Evolutionary conservation across 2,888 invertebrate genomes (phyloP), one percentile per base, ranked within the genome.

Genomic region (Troides helena): DNA sequence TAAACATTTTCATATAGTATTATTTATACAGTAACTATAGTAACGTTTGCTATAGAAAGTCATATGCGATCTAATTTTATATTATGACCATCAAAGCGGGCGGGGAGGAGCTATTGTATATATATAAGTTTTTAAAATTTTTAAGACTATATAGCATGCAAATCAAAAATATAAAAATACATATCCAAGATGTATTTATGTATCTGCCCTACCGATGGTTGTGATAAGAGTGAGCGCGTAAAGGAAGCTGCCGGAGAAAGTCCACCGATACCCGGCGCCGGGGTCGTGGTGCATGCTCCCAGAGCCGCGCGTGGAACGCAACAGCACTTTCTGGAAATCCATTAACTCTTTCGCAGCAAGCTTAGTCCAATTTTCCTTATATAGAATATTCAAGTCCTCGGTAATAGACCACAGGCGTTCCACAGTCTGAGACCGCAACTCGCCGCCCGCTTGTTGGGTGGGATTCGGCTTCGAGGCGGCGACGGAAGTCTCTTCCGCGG

Each of bases 201-300:
- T 30, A 30, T 30, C 30, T 30, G 30, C 30, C 96, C 95, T 88
- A 98, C 98, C 98, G 78, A 98, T 98, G 57, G 98, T 98, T 12
- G 98, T 98, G 82, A 98, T 98, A 75, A 99, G 95, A 23, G 98
- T 98, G 77, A 98, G 93, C 39, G 98, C 98, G 86, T 98, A 99
- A 65, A 99, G 94, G 84, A 98, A 97, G 77, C 98, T 97, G 75
- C 97, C 97, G 74, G 98, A 96, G 87, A 98, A 98, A 62, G 97
- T 97, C 98, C 98, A 98, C 77, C 95, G 94, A 82, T 96, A 95
- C 77, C 95, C 89, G 65, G 85, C 85, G 56, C 93, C 91, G 71
- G 75, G 81, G 7, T 80, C 78, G 59, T 78, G 78, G 10, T 75
- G 64, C 14, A 79, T 73, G 53, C 88, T 88, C 18, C 90, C 90